Evolutionary conservation across 2,113 vertebrate species (phyloP), one percentile per base, ranked within the genome.

Genomic region (Hiodon tergisus): DNA sequence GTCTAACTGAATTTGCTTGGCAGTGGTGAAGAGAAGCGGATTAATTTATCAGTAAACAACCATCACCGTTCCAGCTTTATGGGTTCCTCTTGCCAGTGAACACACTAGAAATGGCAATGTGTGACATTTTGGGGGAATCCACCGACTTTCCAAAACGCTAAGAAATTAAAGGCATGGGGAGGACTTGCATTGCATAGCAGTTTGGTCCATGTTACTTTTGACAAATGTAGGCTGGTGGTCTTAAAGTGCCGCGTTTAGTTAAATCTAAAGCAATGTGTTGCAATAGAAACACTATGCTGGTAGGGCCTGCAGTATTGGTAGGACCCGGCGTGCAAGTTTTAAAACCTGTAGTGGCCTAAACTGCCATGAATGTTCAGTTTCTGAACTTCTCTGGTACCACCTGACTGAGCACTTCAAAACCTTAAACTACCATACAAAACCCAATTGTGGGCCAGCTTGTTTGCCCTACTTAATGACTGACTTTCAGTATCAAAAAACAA

Each of bases 121-220:
- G 10, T n/a, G 63, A 11, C 31, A 17, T 48, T 66, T 66, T 48
- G 63, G 46, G 63, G 63, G 10, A 2, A 4, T 13, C 31, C 46
- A 66, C 63, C 46, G 63, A 31, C 31, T 31, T 31, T 31, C 31
- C 31, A 66, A 46, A 11, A 66, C 31, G 7, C 63, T 31, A 88
- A 85, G 88, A 74, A 80, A 86, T 89, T 87, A 86, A 87, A 90
- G 89, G 87, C 88, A 86, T 88, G 90, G 89, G 90, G 31, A 61
- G 86, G 84, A 90, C 85, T 88, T 90, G 89, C 90, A 91, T 90
- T 91, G 91, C 90, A 92, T 90, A 92, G 90, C 91, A 92, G 90
- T 91, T 92, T 91, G 89, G 90, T 91, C 85, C 86, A 85, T 85
- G 87, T 90, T 87, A 86, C 85, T 86, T 88, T 87, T 87, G 86